Percentiles rank a stretch among this genome's conserved stretches.
These are phyloP conservation scores for Desmodus rotundus DNA, from an alignment of 2,113 vertebrate species.

Conservation along the genomic window DNA sequence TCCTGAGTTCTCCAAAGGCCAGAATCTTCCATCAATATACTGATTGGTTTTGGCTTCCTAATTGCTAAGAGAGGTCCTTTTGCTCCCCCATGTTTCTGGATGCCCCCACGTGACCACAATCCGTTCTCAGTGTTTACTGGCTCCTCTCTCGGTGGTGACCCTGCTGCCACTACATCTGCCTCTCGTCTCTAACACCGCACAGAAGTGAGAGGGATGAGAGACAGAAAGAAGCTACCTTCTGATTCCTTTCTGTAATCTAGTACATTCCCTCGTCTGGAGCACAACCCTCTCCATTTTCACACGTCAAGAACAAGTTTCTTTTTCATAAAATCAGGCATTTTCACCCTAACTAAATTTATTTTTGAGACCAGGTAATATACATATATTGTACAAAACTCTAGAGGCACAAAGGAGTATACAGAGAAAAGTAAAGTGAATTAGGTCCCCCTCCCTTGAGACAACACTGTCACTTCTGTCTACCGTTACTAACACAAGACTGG, in stretches of 20 bases:
- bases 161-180: not conserved
- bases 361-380: not conserved
- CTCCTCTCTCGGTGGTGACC: not conserved
- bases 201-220: not conserved
- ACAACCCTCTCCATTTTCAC: not conserved
- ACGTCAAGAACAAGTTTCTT: not conserved
- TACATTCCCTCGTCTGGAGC: not conserved
- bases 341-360: not conserved
- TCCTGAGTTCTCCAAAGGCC: not conserved
- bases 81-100: not conserved
- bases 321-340: not conserved
- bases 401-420: not conserved
- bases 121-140: not conserved
- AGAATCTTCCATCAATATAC: not conserved
- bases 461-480: not conserved
- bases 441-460: not conserved
- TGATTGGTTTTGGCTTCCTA: not conserved
- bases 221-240: not conserved
- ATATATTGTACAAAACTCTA: not conserved
- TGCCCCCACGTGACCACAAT: accelerated
- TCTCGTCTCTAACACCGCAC: not conserved
- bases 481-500: not conserved
- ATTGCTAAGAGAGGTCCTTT: not conserved
- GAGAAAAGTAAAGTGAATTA: not conserved
- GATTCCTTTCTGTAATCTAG: not conserved